Conservation (phyloP, 2,113 vertebrate genomes). For the Fulica atra region DNA sequence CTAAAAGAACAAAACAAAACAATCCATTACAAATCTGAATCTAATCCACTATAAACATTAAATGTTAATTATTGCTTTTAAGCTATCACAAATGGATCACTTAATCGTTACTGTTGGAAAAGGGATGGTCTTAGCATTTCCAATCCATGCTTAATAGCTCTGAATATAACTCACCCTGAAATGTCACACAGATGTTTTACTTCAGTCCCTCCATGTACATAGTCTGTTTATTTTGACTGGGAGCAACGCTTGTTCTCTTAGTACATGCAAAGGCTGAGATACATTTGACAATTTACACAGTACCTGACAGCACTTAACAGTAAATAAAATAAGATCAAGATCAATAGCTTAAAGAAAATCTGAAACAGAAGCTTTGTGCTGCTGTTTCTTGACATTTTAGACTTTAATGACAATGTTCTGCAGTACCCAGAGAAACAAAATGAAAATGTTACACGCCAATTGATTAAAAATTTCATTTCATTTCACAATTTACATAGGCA, state of each 20-base stretch:
- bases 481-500: background rate
- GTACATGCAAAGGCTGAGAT: background rate
- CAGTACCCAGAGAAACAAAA: background rate
- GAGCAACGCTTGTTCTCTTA: background rate
- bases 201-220: background rate
- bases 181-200: background rate
- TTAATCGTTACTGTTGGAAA: background rate
- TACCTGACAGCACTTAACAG: background rate
- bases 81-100: background rate
- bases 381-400: background rate
- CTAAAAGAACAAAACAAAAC: constrained; percentile 67
- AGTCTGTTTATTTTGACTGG: background rate
- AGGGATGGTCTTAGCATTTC: background rate
- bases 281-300: background rate
- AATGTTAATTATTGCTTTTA: background rate
- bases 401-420: background rate
- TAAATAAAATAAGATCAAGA: background rate
- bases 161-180: background rate
- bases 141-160: background rate
- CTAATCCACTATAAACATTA: background rate
- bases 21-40: background rate
- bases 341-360: background rate
- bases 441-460: background rate
- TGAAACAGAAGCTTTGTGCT: background rate
- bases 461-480: background rate